Evolutionary conservation across 2,113 vertebrate species (phyloP).

Genomic region (Xenus cinereus): DNA sequence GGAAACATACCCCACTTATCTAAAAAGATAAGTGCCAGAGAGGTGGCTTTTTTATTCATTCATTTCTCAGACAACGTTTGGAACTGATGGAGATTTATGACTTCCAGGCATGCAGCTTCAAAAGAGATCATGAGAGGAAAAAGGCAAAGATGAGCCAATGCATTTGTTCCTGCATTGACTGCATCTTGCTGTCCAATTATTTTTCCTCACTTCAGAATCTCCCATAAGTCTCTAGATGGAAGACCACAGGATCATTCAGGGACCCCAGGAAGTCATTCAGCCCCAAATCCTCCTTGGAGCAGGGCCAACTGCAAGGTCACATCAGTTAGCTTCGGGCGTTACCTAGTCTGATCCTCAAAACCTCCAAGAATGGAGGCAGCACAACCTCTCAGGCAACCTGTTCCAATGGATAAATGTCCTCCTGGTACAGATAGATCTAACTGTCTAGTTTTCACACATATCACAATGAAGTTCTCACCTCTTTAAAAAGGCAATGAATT

Average conservation of each 20-base stretch:
- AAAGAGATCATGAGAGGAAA: not conserved
- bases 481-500: not conserved
- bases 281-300: not conserved
- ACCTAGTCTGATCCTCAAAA: not conserved
- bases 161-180: not conserved
- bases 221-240: not conserved
- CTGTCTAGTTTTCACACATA: not conserved
- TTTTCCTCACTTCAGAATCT: not conserved
- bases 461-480: accelerated
- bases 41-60: not conserved
- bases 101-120: not conserved
- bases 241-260: not conserved
- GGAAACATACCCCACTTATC: not conserved
- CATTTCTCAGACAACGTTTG: not conserved
- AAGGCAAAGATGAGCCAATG: not conserved
- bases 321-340: not conserved
- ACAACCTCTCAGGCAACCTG: not conserved
- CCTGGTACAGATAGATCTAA: not conserved
- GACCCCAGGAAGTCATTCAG: not conserved
- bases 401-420: not conserved
- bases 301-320: not conserved
- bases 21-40: not conserved
- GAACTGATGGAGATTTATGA: not conserved
- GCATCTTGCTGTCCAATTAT: not conserved
- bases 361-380: not conserved